Evolutionary conservation across 1,140 invertebrate genomes (phyloP).

Genomic region (Oscheius sp.): DNA sequence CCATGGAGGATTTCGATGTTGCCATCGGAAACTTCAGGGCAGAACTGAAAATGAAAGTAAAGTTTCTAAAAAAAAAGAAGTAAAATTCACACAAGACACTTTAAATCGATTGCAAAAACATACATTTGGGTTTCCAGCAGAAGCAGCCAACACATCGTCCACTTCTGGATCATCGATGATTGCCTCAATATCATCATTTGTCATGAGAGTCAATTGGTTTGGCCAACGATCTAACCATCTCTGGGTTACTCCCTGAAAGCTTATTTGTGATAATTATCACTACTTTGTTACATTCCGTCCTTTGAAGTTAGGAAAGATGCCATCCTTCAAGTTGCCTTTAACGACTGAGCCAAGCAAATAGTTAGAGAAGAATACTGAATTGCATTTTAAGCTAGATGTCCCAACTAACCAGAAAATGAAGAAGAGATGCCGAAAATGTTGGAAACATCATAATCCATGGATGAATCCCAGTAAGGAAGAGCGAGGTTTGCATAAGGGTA

Average conservation of each 20-base stretch:
- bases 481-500: too few species aligned
- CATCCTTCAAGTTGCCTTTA: constrained; percentile 50
- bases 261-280: too few species aligned
- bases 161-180: too few species aligned
- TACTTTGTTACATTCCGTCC: constrained; percentile 66
- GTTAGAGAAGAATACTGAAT: constrained; percentile 40
- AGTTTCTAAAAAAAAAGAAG: too few species aligned
- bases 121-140: constrained; percentile 2
- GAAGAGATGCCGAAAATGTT: too few species aligned
- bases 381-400: too few species aligned
- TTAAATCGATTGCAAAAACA: background rate
- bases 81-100: constrained; percentile 21
- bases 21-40: constrained; percentile 29
- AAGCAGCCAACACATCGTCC: constrained; percentile 18
- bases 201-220: too few species aligned
- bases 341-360: constrained; percentile 37
- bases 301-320: constrained; percentile 45
- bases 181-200: too few species aligned
- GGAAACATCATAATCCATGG: constrained; percentile 42
- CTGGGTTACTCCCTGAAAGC: too few species aligned
- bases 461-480: constrained; percentile 47
- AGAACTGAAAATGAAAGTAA: too few species aligned
- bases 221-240: too few species aligned
- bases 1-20: constrained; percentile 53
- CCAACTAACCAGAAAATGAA: too few species aligned